A percentile compares a stretch with the other conserved stretches of the same genome.
Evolutionary conservation across 2,797 vertebrate species (phyloP).

Genomic region (Sitta carolinensis): DNA sequence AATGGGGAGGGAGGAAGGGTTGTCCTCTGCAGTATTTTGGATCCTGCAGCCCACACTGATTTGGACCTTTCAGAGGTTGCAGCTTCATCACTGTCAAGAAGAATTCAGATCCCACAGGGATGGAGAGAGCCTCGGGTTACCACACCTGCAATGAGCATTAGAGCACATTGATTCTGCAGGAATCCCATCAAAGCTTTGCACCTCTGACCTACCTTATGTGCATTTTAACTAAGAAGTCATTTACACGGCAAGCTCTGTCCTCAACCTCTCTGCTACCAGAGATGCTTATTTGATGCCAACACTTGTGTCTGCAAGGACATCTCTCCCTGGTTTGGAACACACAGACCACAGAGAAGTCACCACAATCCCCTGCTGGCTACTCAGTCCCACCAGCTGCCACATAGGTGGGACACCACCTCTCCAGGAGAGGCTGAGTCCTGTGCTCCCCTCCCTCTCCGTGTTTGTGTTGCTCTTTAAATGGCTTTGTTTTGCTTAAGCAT

Average conservation of each 20-base stretch:
- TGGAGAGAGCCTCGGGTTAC: not conserved
- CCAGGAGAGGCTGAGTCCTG: not conserved
- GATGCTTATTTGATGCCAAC: not conserved
- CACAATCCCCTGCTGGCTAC: fast-evolving
- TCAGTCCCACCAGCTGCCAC: not conserved
- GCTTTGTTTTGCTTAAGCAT: slow-evolving; percentile 70
- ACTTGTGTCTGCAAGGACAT: not conserved
- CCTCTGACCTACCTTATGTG: not conserved
- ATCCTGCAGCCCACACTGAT: not conserved
- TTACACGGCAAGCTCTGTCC: not conserved
- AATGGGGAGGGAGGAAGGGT: not conserved
- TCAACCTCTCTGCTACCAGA: not conserved
- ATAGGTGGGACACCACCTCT: not conserved
- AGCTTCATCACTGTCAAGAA: not conserved
- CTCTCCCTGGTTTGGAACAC: not conserved
- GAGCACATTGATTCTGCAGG: fast-evolving
- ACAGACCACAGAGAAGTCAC: not conserved
- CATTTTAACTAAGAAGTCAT: not conserved
- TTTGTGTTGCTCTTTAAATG: slow-evolving; percentile 58
- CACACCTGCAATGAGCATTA: fast-evolving
- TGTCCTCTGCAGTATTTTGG: not conserved
- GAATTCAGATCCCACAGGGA: not conserved
- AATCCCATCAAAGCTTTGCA: not conserved
- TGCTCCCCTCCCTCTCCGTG: not conserved
- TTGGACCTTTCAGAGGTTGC: not conserved